Base-by-base conservation (phyloP, 53 echinoderm and acorn worm genomes). In the Apostichopus leukothele region DNA sequence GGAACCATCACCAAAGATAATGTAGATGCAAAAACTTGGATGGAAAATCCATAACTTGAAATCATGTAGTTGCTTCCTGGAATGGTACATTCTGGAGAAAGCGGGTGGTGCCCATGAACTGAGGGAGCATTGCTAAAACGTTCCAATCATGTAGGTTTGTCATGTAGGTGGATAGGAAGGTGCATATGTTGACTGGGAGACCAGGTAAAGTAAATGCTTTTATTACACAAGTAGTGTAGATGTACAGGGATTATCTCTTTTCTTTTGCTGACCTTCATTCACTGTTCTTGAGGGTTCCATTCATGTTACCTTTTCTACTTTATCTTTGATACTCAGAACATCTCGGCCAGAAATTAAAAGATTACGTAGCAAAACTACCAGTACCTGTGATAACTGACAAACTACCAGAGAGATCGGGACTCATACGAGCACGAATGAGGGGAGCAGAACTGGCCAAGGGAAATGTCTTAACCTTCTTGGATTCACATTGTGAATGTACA, bases 401-500 rank as follows among this genome's bases (percentile, higher is more conserved):
- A 76, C 96, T 99, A 94, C 92, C 92, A 55, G 91, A 92, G 83
- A 88, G 99, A 67, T 94, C 94, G 11, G 99, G 99, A 55, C 90
- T 96, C 21, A 99, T 99, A 86, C 83, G 94, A 10, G 96, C 96
- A 19, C 81, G 99, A 53, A 90, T 99, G 77, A 71, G 93, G 50
- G 99, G 96, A n/a, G 96, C 96, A 2, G 90, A 90, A 8, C 92
- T 99, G 5, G 95, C 99, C 83, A 99, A 93, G 87, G 98, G 98
- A 23, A 80, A 93, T 7, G 98, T 98, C 8, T 83, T 98, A 55
- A 94, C 95, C 25, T 98, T 95, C 83, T 81, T 98, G 50, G 98
- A 98, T 87, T 98, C 98, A 16, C 98, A 98, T 74, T 98, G 98
- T 83, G 98, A 98, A 77, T 94, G 92, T 26, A 98, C 98, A 23